Base-by-base conservation (phyloP, 2,113 vertebrate genomes). In the Scomber scombrus region DNA sequence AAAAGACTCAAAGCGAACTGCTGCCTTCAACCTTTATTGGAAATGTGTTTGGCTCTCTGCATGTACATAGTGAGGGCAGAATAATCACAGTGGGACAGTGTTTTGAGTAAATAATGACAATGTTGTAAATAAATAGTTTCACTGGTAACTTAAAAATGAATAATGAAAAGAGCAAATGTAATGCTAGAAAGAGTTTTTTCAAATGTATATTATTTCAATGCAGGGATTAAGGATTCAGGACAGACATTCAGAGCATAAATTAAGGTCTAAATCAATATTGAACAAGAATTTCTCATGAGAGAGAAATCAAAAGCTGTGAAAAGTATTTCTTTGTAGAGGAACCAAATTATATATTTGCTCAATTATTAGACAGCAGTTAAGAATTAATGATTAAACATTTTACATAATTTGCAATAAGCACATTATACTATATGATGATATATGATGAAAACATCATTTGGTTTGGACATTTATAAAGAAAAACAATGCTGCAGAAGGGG, bases 181-280 rank as follows among this genome's bases (percentile, higher is more conserved):
- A 71, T 19, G 13, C 16, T 18, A 45, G 16, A 55, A 57, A 45
- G 3, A 46, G n/a, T n/a, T 75, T 34, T 65, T 43, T 3, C 9
- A 2, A 52, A 52, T 47, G 11, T 55, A 11, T n/a, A n/a, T 49
- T 55, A 60, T 5, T 84, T 50, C 5, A 64, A n/a, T 71, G 11
- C 54, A 57, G 19, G 68, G 10, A 75, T 18, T 61, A 19, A 71
- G 5, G 40, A 71, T 62, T 49, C 9, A 46, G 21, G 40, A 55
- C 71, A 63, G 23, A 29, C 26, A 62, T 54, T 67, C 19, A 71
- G 34, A 80, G 19, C 16, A 57, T 14, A 14, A 71, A 58, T 64
- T 52, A 4, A 60, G 68, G 3, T 56, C 4, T 34, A 21, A 76
- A 21, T 66, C 40, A 55, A 18, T 60, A 60, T 43, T 23, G 19